Conservation (phyloP, 2,113 vertebrate genomes). For the Prietella phreatophila region DNA sequence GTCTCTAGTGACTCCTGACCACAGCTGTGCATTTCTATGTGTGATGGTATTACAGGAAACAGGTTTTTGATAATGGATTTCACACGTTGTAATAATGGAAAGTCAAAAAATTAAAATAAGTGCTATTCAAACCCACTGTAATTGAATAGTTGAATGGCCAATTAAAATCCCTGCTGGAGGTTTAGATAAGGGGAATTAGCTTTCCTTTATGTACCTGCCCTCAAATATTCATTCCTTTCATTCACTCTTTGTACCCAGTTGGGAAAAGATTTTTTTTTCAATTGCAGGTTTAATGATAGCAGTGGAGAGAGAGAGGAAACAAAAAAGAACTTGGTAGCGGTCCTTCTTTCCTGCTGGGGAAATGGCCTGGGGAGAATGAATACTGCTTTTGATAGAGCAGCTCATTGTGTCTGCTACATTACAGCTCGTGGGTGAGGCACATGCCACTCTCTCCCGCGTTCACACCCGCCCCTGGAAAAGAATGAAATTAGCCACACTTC, state of each 20-base stretch:
- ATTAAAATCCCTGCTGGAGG: conserved; percentile 67
- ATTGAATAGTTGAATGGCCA: conserved; percentile 69
- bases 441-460: conserved; percentile 56
- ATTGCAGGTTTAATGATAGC: conserved; percentile 68
- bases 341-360: conserved; percentile 60
- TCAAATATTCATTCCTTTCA: conserved; percentile 57
- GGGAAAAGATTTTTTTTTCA: conserved; percentile 31
- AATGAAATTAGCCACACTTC: conserved; percentile 70
- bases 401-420: conserved; percentile 63
- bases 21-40: conserved; percentile 47
- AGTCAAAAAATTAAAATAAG: conserved; percentile 66
- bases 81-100: conserved; percentile 49
- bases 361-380: conserved; percentile 68
- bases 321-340: conserved; percentile 57
- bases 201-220: conserved; percentile 68
- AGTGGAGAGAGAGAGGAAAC: conserved; percentile 58
- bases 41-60: conserved; percentile 56
- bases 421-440: conserved; percentile 60
- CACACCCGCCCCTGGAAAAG: conserved; percentile 62
- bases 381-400: conserved; percentile 61
- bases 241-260: conserved; percentile 52
- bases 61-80: conserved; percentile 59
- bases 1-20: conserved; percentile 58
- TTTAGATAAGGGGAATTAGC: conserved; percentile 60
- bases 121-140: conserved; percentile 65